A percentile compares a stretch with the other conserved stretches of the same genome.
Evolutionary conservation across 1,140 invertebrate species (phyloP).

Genomic region (Lysiphlebus fabarum): DNA sequence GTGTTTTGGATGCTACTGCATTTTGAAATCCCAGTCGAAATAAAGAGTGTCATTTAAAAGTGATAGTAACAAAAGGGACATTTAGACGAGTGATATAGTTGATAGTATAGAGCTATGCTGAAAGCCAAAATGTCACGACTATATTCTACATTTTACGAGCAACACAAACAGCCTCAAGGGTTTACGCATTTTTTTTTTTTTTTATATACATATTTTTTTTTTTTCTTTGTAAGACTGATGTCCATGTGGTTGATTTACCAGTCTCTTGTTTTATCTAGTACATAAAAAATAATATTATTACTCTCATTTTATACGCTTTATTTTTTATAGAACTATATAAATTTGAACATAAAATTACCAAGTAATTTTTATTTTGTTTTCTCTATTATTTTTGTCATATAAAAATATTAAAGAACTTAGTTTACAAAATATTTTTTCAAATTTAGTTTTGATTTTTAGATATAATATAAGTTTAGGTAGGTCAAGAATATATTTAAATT

Average conservation of each 20-base stretch:
- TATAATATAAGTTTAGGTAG: too few relatives aligned
- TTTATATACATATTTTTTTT: too few relatives aligned
- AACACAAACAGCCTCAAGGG: constrained; percentile 24
- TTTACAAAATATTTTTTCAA: too few relatives aligned
- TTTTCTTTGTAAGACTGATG: too few relatives aligned
- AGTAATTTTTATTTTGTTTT: too few relatives aligned
- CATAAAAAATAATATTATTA: neutral
- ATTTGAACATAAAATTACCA: too few relatives aligned
- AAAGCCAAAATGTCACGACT: constrained; percentile 30
- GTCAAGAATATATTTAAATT: too few relatives aligned
- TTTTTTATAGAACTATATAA: too few relatives aligned
- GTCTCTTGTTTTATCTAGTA: constrained; percentile 24
- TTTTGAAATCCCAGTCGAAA: constrained; percentile 21
- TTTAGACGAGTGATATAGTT: constrained; percentile 29
- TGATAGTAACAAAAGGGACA: too few relatives aligned
- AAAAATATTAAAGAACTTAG: too few relatives aligned
- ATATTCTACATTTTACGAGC: constrained; percentile 37
- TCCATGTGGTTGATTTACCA: constrained; percentile 30
- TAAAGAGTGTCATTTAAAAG: constrained; percentile 34
- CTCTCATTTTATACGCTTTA: constrained; percentile 23
- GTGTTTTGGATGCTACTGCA: neutral
- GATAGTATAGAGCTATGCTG: constrained; percentile 21
- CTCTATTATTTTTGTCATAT: too few relatives aligned
- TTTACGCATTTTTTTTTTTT: constrained; percentile 30
- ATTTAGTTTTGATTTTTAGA: too few relatives aligned